A percentile compares a stretch with the other conserved stretches of the same genome.
Conservation (phyloP, 2,113 vertebrate species). For the Myrmophylax atrothorax region DNA sequence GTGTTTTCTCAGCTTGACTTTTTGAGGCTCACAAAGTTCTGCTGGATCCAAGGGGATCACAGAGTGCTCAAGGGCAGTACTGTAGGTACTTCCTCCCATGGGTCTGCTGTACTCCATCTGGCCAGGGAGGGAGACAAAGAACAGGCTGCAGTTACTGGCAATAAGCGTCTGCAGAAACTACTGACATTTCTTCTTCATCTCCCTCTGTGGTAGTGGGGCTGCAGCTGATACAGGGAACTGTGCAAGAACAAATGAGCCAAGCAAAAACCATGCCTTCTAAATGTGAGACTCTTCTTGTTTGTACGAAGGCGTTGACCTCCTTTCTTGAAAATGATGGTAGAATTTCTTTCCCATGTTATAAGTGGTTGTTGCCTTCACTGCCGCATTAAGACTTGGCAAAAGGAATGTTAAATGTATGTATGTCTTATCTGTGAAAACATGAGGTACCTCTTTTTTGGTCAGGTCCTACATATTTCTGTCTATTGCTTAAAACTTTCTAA, state of each 20-base stretch:
- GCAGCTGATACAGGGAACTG: background rate
- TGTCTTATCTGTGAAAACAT: background rate
- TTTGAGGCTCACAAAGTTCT: background rate
- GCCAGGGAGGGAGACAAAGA: background rate
- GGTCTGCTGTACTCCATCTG: background rate
- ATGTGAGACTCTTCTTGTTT: background rate
- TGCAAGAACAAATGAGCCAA: background rate
- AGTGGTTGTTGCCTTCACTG: background rate
- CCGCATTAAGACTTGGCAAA: background rate
- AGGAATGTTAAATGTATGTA: background rate
- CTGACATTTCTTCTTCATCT: accelerated
- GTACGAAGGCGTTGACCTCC: background rate
- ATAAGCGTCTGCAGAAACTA: background rate
- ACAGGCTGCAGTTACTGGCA: background rate
- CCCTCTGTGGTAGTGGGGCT: accelerated
- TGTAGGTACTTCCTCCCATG: background rate
- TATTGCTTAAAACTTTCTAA: background rate
- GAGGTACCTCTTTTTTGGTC: background rate
- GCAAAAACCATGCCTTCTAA: background rate
- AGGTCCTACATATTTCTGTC: background rate
- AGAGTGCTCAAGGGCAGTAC: background rate
- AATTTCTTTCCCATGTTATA: background rate
- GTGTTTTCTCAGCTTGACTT: accelerated
- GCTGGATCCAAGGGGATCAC: background rate
- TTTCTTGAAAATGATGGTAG: background rate